Evolutionary conservation across 1,140 invertebrate species (phyloP), one percentile per base, ranked within the genome.

Genomic region (Apis dorsata): DNA sequence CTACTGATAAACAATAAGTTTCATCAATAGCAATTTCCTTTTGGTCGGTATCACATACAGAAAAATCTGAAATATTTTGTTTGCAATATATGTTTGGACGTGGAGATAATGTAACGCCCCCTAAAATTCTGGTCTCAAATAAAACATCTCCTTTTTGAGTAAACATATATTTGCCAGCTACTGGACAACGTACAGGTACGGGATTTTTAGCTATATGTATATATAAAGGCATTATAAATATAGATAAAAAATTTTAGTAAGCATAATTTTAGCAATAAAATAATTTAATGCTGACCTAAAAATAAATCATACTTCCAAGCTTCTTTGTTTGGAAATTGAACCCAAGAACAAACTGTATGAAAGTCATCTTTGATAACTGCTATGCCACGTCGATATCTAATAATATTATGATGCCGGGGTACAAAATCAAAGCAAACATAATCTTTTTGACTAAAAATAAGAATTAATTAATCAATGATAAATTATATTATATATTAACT

Each of bases 361-460:
- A 98, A 98, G 91, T 98, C 96, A 86, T 98, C 97, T 91, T 96
- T 97, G 71, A 98, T 98, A 85, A 98, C 97, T 44, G 98, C 97
- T 76, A 98, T 92, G 81, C 98, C 98, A 93, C 97, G 97, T 86
- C 99, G 96, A 93, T 98, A 99, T 89, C 98, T 95, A 83, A 99
- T 99, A 85, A 99, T 95, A 92, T 99, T 99, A 90, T 99, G 98
- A 95, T 99, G 98, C 83, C 98, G 95, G 0, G 98, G 97, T 17
- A 99, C 96, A 93, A 99, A 99, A 92, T 99, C 98, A 90, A 99
- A 99, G 91, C 99, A 99, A 13, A 99, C 96, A 91, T 98, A 99
- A 96, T 99, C 99, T 90, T 99, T 98, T 94, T 99, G 98, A 94
- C 98, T 97, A 91, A 88, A 95, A 95, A 85, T 79, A 79, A 90